Evolutionary conservation across 2,797 vertebrate species (phyloP).

Genomic region (Crypturellus tataupa): DNA sequence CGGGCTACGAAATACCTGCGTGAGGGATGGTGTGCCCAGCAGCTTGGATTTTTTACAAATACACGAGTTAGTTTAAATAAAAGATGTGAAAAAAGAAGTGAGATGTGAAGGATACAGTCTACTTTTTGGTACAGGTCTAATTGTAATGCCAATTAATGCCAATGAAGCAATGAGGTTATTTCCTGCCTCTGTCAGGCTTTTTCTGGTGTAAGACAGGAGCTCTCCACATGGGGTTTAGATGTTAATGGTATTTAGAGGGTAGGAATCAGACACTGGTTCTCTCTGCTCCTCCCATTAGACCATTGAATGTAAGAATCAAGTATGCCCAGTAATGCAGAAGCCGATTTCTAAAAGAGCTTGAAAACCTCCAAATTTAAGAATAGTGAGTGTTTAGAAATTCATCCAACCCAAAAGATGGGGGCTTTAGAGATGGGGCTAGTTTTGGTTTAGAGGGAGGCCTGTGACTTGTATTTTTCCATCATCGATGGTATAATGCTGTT

Average conservation of each 20-base stretch:
- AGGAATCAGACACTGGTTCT: background rate
- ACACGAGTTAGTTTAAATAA: background rate
- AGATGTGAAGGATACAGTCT: background rate
- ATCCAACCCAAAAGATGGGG: background rate
- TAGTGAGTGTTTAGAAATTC: background rate
- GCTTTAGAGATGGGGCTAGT: fast-evolving
- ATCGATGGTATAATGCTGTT: background rate
- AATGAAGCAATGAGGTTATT: background rate
- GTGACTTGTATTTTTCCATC: background rate
- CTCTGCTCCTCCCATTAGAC: background rate
- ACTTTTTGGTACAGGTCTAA: background rate
- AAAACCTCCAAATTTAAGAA: background rate
- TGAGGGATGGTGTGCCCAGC: background rate
- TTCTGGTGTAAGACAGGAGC: background rate
- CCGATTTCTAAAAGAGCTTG: background rate
- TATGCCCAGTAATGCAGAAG: background rate
- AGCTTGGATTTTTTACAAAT: background rate
- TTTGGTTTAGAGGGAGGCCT: background rate
- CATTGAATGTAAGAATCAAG: background rate
- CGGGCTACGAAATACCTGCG: background rate
- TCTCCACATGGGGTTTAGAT: background rate
- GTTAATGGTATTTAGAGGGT: background rate
- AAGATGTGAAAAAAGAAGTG: background rate
- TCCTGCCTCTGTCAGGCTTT: background rate
- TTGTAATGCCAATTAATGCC: background rate